Base-by-base conservation (phyloP, 2,113 vertebrate genomes). In the Apteryx owenii region DNA sequence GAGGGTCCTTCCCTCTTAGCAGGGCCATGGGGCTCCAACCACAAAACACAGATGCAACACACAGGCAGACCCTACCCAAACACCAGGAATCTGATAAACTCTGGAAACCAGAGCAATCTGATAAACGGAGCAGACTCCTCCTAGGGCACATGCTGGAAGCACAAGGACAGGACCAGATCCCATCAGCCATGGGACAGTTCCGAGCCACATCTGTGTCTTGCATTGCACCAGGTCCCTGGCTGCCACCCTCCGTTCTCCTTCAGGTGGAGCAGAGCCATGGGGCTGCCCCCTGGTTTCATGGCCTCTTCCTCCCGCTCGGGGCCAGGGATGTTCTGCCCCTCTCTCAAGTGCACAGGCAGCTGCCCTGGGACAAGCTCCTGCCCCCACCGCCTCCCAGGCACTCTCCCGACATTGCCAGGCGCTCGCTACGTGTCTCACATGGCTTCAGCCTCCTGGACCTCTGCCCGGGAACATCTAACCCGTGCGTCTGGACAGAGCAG, bases 401-500 rank as follows among this genome's bases (percentile, higher is more conserved):
- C 80, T 68, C 80, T 79, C n/a, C 3, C 9, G 42, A 8, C n/a
- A 33, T 42, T 5, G 36, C 75, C 13, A 70, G 77, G 50, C 3
- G 28, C 64, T n/a, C 12, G 5, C n/a, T 80, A 6, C 3, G 4
- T 44, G 46, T 18, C 48, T 50, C 0, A 0, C 28, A 36, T 5
- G 2, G 48, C n/a, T 44, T 22, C 61, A 62, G 86, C n/a, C 9
- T 1, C 40, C 68, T 50, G 69, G 53, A 84, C 46, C 53, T 48
- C 60, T 46, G 33, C 73, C 72, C 2, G 1, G 44, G 66, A 80
- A 62, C 7, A 1, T 80, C 68, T 61, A 46, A 17, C 16, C 20
- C 20, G 20, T 20, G 3, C 54, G 77, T 61, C 71, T 1, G 18
- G 50, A 40, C 0, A 1, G 58, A 77, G 40, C 6, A 0, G 42